Base-by-base conservation (phyloP, 2,113 vertebrate genomes). In the Trichomycterus rosablanca region DNA sequence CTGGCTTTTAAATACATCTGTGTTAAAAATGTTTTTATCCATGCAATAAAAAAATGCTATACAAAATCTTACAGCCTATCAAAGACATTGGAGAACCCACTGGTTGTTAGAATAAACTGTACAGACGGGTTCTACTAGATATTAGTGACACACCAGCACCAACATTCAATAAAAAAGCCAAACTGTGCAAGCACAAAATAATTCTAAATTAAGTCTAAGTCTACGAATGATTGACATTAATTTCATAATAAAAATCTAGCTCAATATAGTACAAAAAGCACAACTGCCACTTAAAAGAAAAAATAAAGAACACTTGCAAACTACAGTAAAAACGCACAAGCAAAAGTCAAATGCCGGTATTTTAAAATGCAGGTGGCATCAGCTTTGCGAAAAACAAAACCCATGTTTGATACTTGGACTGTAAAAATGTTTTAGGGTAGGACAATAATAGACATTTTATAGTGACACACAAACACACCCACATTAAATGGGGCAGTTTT, bases 61-160 rank as follows among this genome's bases (percentile, higher is more conserved):
- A n/a, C n/a, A n/a, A n/a, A n/a, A n/a, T n/a, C n/a, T n/a, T n/a
- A n/a, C n/a, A n/a, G n/a, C n/a, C n/a, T n/a, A n/a, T n/a, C n/a
- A n/a, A n/a, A n/a, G n/a, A n/a, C n/a, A n/a, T n/a, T n/a, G n/a
- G n/a, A n/a, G n/a, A n/a, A n/a, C n/a, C n/a, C n/a, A n/a, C n/a
- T n/a, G n/a, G n/a, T n/a, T n/a, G n/a, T n/a, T n/a, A n/a, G n/a
- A n/a, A n/a, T n/a, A n/a, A n/a, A n/a, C n/a, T n/a, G n/a, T n/a
- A n/a, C n/a, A n/a, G n/a, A n/a, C n/a, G n/a, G n/a, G n/a, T n/a
- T n/a, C 39, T 63, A 23, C 1, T 42, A 42, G n/a, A 40, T 15
- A 19, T 12, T 18, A 61, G 45, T 18, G 43, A 23, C 15, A 54
- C 22, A 63, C 39, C 40, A 35, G 50, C 50, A 63, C 60, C 60